These are phyloP conservation scores for Protobothrops flavoviridis DNA, from an alignment of 2,113 vertebrate genomes.

Conservation along the genomic window DNA sequence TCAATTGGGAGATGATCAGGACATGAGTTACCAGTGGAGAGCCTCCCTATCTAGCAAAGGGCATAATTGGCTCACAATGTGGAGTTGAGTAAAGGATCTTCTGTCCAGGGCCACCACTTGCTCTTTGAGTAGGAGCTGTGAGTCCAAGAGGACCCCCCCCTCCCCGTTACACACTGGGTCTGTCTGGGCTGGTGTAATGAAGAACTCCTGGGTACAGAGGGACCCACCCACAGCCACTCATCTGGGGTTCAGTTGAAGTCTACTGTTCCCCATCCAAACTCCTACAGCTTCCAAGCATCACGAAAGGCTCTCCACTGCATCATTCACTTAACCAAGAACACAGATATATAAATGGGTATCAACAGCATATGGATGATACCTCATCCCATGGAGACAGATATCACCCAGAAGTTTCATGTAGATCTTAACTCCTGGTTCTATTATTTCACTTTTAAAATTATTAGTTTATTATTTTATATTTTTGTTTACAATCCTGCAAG, in stretches of 20 bases:
- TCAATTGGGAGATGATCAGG: background rate
- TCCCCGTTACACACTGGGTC: too few species aligned
- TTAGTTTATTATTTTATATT: background rate
- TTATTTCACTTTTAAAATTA: background rate
- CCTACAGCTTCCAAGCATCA: background rate
- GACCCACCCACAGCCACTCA: background rate
- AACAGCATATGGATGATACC: background rate
- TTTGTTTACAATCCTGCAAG: background rate
- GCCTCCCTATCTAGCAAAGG: background rate
- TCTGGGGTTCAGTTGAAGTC: background rate
- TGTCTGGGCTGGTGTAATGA: background rate
- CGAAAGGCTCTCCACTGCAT: background rate
- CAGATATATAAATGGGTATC: background rate
- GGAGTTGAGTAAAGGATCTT: background rate
- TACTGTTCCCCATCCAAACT: background rate
- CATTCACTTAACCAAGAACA: background rate
- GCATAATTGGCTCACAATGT: background rate
- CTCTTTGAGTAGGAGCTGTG: background rate
- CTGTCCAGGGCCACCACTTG: background rate
- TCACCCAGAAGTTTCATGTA: background rate
- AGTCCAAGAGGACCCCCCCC: background rate
- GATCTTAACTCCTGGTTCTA: background rate
- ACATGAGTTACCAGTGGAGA: background rate
- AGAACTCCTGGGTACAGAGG: background rate
- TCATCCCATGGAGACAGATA: background rate